Evolutionary conservation across 1,140 invertebrate species (phyloP), one percentile per base, ranked within the genome.

Genomic region (Aphidius ervi): DNA sequence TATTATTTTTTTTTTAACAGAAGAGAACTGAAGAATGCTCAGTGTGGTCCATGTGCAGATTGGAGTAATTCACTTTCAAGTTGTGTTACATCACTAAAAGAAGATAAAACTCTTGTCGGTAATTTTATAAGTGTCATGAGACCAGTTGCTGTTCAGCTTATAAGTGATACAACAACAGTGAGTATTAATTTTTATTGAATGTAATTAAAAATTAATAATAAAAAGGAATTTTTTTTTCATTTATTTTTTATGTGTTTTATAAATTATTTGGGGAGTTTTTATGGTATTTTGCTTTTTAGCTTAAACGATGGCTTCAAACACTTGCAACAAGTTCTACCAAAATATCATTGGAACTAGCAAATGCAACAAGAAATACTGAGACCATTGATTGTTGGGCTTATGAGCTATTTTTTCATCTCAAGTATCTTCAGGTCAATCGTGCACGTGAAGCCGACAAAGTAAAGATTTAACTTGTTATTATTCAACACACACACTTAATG

Each of bases 301-400:
- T 75, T 37, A 77, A 77, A 62, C 67, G 70, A 56, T 77, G 75
- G 75, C 61, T 77, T 6, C 73, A 75, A 65, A 64, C 69, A 16
- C n/a, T 75, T 73, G 74, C 62, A 74, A 8, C 73, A 74, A 65
- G 64, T 68, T 5, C 41, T 70, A 0, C 58, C 68, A 9, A 39
- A 71, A 31, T 64, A 2, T 68, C 73, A 20, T 16, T 55, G 6
- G 56, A 63, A 57, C 66, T 74, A 8, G 45, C 64, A 0, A 74
- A 74, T 57, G 72, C 72, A 0, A 71, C 61, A 41, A 67, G 68
- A 6, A 72, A 61, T 6, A 73, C 65, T 5, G 73, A 77, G 59
- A 75, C 66, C 16, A 75, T 77, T 46, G 75, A 77, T 55, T 70
- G 72, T 48, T 77, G 75, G 75, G 74, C 69, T 9, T 77, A 77